Evolutionary conservation across 1,140 invertebrate genomes (phyloP).

Genomic region (Linepithema humile): DNA sequence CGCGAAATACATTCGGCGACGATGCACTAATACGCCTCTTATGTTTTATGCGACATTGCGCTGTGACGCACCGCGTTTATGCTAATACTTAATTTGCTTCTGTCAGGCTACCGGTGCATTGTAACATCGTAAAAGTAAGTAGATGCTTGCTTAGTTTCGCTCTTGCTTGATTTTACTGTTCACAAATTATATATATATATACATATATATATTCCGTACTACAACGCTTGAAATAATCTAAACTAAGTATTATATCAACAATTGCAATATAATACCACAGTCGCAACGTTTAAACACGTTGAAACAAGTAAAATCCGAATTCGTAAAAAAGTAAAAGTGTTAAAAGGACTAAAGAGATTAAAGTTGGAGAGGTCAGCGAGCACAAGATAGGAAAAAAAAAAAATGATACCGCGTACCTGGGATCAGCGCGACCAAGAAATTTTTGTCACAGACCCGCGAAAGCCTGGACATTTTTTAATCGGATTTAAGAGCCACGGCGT

Average conservation of each 20-base stretch:
- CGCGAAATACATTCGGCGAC: constrained; percentile 3
- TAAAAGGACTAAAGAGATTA: no score
- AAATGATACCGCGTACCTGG: not conserved
- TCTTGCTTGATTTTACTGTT: no score
- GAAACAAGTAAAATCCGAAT: not conserved
- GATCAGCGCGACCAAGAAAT: constrained; percentile 6
- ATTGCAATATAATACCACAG: not conserved
- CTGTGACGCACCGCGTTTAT: no score
- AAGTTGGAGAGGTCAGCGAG: not conserved
- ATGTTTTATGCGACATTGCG: not conserved
- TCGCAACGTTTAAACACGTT: not conserved
- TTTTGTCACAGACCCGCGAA: constrained; percentile 28
- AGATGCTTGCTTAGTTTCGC: no score
- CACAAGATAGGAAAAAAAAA: not conserved
- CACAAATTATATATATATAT: no score
- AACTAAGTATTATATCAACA: not conserved
- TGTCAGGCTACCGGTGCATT: no score
- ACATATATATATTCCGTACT: not conserved
- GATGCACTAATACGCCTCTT: not conserved
- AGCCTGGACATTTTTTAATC: constrained; percentile 45
- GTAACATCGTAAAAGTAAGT: no score
- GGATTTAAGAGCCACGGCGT: constrained; percentile 60
- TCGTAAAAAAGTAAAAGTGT: not conserved
- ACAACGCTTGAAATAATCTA: not conserved
- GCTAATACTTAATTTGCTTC: no score